A percentile compares a stretch with the other conserved stretches of the same genome.
These are phyloP conservation scores for Pipra filicauda DNA, from an alignment of 2,113 vertebrate species.

Conservation along the genomic window DNA sequence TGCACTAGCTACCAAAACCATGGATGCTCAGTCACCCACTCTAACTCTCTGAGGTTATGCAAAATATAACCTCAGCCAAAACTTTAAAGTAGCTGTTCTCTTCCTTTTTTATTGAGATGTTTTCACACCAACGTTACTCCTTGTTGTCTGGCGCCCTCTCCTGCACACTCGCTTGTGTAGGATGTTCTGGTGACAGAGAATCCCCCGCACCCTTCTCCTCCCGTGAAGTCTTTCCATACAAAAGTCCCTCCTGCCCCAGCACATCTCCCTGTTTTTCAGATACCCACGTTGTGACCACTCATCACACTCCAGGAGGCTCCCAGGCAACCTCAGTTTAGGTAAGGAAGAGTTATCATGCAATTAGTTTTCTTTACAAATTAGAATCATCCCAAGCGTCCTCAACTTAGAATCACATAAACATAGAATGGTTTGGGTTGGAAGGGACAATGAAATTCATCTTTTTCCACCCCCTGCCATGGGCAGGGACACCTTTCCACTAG, in stretches of 20 bases:
- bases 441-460: background rate
- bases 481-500: background rate
- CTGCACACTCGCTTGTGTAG: background rate
- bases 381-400: background rate
- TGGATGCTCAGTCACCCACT: background rate
- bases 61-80: background rate
- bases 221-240: background rate
- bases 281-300: background rate
- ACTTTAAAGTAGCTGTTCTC: background rate
- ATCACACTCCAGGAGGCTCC: background rate
- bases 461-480: background rate
- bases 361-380: background rate
- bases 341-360: background rate
- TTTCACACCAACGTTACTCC: background rate
- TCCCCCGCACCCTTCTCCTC: background rate
- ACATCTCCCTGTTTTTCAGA: background rate
- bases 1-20: background rate
- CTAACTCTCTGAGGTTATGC: background rate
- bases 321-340: background rate
- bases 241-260: background rate
- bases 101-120: background rate
- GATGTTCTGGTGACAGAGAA: background rate
- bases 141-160: conserved; percentile 53
- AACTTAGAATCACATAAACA: background rate
- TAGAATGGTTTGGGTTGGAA: background rate